phyloP scores from a whole-genome alignment of 1,140 invertebrate species.

The Halyomorpha halys region DNA sequence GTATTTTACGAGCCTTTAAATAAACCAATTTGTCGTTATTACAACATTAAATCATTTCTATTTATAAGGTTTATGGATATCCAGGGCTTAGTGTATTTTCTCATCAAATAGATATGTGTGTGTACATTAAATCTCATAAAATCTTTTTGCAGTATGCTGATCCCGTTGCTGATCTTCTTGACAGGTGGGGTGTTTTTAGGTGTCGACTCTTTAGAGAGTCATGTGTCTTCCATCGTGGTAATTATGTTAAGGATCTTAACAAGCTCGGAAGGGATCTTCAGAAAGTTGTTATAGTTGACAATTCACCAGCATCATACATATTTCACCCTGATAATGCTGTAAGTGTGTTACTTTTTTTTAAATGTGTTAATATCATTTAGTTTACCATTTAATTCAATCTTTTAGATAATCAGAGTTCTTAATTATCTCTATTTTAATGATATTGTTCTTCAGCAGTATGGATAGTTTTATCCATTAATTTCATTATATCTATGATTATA shows the following conservation, averaged over 20 bases:
- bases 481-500: too few relatives aligned
- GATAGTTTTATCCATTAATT: too few relatives aligned
- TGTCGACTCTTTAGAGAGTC: constrained; percentile 96
- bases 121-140: neutral
- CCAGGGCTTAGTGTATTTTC: too few relatives aligned
- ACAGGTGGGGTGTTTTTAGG: constrained; percentile 95
- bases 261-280: constrained; percentile 91
- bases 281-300: constrained; percentile 97
- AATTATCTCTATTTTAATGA: too few relatives aligned
- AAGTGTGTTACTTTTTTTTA: constrained; percentile 34
- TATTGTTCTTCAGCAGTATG: too few relatives aligned
- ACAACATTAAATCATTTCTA: too few relatives aligned
- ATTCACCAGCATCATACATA: constrained; percentile 98
- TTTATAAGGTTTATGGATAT: too few relatives aligned
- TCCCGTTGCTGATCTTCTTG: constrained; percentile 95
- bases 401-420: too few relatives aligned
- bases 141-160: constrained; percentile 78
- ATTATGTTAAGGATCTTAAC: constrained; percentile 99
- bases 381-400: too few relatives aligned
- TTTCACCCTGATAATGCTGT: constrained; percentile 99
- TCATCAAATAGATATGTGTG: neutral
- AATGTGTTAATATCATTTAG: neutral
- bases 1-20: too few relatives aligned
- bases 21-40: too few relatives aligned
- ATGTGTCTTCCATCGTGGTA: constrained; percentile 98